A percentile compares a stretch with the other conserved stretches of the same genome.
Evolutionary conservation across 2,888 invertebrate species (phyloP).

Genomic region (Cryptus viduatorius): DNA sequence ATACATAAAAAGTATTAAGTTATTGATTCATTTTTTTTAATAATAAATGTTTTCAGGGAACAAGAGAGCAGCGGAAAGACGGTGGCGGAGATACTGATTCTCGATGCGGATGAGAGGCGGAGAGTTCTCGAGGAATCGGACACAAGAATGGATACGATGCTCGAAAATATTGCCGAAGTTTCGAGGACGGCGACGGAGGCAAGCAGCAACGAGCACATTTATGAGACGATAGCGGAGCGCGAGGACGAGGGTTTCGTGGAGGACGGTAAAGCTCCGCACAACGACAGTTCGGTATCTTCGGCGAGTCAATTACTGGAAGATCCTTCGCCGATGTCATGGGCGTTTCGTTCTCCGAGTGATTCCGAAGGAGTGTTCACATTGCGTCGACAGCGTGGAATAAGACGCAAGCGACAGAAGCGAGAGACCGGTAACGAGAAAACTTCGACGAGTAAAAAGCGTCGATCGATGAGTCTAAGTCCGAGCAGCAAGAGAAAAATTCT

Average conservation of each 20-base stretch:
- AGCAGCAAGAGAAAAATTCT: slow-evolving; percentile 67
- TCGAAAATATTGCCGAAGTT: slow-evolving; percentile 32
- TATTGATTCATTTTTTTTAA: not conserved
- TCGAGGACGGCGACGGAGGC: slow-evolving; percentile 37
- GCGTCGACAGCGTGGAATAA: slow-evolving; percentile 82
- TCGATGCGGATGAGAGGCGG: slow-evolving; percentile 78
- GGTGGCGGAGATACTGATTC: slow-evolving; percentile 81
- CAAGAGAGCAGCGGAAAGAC: slow-evolving; percentile 76
- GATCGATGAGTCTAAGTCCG: slow-evolving; percentile 75
- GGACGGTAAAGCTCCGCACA: slow-evolving; percentile 74
- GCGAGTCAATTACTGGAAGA: slow-evolving; percentile 83
- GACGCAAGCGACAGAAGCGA: slow-evolving; percentile 79
- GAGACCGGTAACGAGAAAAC: slow-evolving; percentile 68
- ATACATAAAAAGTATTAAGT: not conserved
- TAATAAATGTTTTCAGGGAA: slow-evolving; percentile 73
- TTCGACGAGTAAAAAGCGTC: slow-evolving; percentile 76
- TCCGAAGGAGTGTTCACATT: slow-evolving; percentile 82
- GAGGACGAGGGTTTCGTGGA: slow-evolving; percentile 68
- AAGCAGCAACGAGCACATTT: slow-evolving; percentile 71
- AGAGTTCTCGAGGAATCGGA: slow-evolving; percentile 73
- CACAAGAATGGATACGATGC: not conserved
- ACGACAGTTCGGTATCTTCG: slow-evolving; percentile 83
- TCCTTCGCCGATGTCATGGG: slow-evolving; percentile 83
- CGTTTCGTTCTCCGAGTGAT: slow-evolving; percentile 81
- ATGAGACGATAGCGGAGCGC: slow-evolving; percentile 75